phyloP scores from a whole-genome alignment of 1,140 invertebrate genomes.

The Pemphigus obesinymphae region DNA sequence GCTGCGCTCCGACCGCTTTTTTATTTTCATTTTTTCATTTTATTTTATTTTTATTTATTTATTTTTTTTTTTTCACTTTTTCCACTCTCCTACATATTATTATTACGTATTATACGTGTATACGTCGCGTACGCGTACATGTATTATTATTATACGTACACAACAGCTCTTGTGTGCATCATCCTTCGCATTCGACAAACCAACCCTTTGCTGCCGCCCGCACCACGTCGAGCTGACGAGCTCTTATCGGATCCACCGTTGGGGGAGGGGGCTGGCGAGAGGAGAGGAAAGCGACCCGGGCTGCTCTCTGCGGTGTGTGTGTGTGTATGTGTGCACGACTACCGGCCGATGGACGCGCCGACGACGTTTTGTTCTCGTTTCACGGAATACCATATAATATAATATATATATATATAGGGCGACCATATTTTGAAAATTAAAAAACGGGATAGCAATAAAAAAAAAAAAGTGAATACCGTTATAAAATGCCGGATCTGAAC shows the following conservation, averaged over 20 bases:
- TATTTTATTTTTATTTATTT: too few relatives aligned
- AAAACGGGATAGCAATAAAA: too few relatives aligned
- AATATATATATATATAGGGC: background rate
- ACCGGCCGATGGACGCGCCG: too few relatives aligned
- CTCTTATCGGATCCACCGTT: background rate
- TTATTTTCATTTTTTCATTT: too few relatives aligned
- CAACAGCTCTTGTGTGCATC: background rate
- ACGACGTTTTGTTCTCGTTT: background rate
- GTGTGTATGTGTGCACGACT: background rate
- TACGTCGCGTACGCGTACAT: background rate
- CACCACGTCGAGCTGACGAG: too few relatives aligned
- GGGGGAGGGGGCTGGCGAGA: background rate
- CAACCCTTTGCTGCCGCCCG: background rate
- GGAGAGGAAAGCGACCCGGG: background rate
- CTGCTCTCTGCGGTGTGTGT: too few relatives aligned
- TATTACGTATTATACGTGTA: background rate
- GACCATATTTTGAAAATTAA: too few relatives aligned
- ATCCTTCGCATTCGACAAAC: background rate
- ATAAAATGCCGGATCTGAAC: too few relatives aligned
- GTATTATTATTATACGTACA: background rate
- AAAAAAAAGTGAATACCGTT: too few relatives aligned
- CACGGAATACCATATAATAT: too few relatives aligned
- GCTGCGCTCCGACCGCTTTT: slow-evolving; percentile 8
- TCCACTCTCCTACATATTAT: background rate
- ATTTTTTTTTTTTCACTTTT: background rate